Evolutionary conservation across 2,888 invertebrate species (phyloP), one percentile per base, ranked within the genome.

Genomic region (Plusia festucae): DNA sequence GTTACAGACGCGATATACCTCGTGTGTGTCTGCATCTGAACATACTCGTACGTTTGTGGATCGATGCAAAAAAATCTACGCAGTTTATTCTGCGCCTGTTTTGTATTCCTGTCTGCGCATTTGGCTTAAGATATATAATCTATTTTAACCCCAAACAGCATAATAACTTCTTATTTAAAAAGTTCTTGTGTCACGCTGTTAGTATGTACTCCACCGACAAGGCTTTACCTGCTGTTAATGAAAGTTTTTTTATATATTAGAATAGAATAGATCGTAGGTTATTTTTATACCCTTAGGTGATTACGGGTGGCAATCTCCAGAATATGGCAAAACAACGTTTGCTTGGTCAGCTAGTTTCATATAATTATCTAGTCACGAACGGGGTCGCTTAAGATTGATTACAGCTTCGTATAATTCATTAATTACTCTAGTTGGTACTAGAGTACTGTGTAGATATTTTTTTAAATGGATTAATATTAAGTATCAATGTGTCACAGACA

Each of bases 1-100:
- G 73, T 85, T 85, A 78, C 83, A 70, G 53, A 55, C 71, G 56
- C 63, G 40, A 62, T 49, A 49, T 62, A 65, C 63, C 55, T 66
- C 30, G 54, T 44, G 51, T 54, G 55, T 59, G 58, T 24, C 5
- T n/a, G n/a, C n/a, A n/a, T 63, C 54, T 60, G 51, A 59, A 40
- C 53, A 22, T 60, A 61, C n/a, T n/a, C n/a, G n/a, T n/a, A n/a
- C 60, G 53, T 24, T 62, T 34, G 34, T 40, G 34, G 53, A 65
- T 60, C 53, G 20, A 55, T 55, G 13, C 53, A 64, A 65, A 66
- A 63, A 57, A 56, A 65, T 57, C 49, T 60, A 65, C 60, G 57
- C 54, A 60, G 61, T 64, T 64, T 34, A 55, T 64, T 18, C 40
- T 68, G 34, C 51, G 46, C 60, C 11, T 53, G 16, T 34, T 51